These are phyloP conservation scores for Coecobrya sp. DNA, from an alignment of 2,888 invertebrate species.

Conservation along the genomic window DNA sequence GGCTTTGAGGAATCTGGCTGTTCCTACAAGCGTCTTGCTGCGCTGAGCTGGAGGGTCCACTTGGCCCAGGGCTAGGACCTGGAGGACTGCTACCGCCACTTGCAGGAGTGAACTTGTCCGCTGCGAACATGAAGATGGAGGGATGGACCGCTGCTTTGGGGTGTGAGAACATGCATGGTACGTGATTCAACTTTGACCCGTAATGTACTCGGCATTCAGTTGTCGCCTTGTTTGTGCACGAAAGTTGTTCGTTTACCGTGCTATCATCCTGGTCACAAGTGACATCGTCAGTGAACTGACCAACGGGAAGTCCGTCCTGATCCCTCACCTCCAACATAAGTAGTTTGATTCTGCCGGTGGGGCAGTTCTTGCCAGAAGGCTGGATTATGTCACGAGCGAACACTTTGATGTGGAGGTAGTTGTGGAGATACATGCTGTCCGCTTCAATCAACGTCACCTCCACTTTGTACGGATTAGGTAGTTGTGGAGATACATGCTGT, in stretches of 20 bases:
- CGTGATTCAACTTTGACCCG: slow-evolving; percentile 1
- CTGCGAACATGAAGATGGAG: slow-evolving; percentile 35
- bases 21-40: not conserved
- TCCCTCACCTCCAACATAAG: slow-evolving; percentile 74
- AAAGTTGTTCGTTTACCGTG: not conserved
- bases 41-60: too few species aligned
- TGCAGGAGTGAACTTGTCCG: not conserved
- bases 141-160: slow-evolving; percentile 1
- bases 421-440: slow-evolving; percentile 47
- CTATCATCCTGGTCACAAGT: not conserved
- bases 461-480: slow-evolving; percentile 72
- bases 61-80: too few species aligned
- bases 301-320: slow-evolving; percentile 67
- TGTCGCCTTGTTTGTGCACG: not conserved
- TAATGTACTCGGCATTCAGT: not conserved
- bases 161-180: slow-evolving; percentile 56
- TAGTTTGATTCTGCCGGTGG: slow-evolving; percentile 62
- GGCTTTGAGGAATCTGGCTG: not conserved
- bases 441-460: slow-evolving; percentile 62
- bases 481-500: slow-evolving; percentile 55
- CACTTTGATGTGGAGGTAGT: slow-evolving; percentile 76
- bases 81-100: not conserved
- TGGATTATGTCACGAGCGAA: not conserved
- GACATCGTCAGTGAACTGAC: slow-evolving; percentile 62
- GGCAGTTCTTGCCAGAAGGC: slow-evolving; percentile 41